Base-by-base conservation (phyloP, 2,888 invertebrate genomes). In the Meliscaeva auricollis region DNA sequence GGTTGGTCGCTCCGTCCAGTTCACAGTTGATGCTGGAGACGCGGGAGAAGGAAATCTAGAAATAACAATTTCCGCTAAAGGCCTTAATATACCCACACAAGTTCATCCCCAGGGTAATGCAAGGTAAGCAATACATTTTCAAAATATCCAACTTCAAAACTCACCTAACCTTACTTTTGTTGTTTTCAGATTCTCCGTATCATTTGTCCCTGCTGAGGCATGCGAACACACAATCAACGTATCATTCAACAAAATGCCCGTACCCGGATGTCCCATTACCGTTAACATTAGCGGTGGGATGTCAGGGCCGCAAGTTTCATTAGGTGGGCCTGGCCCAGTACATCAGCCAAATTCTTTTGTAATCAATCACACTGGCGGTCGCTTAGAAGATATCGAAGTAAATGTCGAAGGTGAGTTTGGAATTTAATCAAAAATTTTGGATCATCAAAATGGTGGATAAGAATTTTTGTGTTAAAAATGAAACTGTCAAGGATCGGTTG, bases 21-120 rank as follows among this genome's bases (percentile, higher is more conserved):
- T 98, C 90, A 97, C 97, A 17, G 98, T 99, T 68, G 98, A 99
- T 92, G 98, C 98, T 3, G 97, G 97, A 87, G 96, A 98, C 91
- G 98, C 99, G 58, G 99, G 99, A 9, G 99, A 99, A 93, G 99
- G 99, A 69, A 98, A 98, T 92, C 93, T 99, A 88, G 99, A 99
- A 93, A 99, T 99, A 88, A 98, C 98, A 60, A 98, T 99, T 88
- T 97, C 97, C 85, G 97, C 98, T 52, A 94, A 97, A 91, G 97
- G 98, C 70, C 94, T 97, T 87, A 97, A 98, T 91, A 98, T 98
- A 89, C 98, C 98, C 62, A 98, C 98, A 70, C 98, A 98, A 94
- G 98, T 98, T 56, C 97, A 97, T 91, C 97, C 98, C 8, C 96
- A 98, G 92, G 98, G 98, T 90, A 96, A 96, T 91, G 96, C 92